A percentile compares a stretch with the other conserved stretches of the same genome.
phyloP scores from a whole-genome alignment of 2,113 vertebrate genomes.

The Illadopsis cleaveri region DNA sequence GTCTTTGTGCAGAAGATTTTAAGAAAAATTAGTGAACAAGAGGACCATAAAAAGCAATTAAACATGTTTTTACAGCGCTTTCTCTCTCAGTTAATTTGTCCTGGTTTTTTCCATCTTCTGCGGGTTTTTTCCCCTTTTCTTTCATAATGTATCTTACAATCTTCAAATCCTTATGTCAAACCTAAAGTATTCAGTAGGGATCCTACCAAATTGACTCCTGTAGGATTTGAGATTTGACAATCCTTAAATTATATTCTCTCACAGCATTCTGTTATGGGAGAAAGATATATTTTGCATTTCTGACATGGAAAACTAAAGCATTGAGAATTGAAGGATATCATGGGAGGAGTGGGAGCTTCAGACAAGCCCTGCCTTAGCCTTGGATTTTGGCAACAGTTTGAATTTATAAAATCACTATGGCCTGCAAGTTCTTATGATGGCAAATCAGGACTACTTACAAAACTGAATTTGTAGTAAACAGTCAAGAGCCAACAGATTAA shows the following conservation, averaged over 20 bases:
- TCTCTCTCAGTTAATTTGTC: background rate
- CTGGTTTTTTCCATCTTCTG: background rate
- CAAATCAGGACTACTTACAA: background rate
- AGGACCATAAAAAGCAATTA: background rate
- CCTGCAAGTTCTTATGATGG: background rate
- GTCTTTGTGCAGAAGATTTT: background rate
- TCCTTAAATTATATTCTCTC: background rate
- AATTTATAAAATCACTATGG: background rate
- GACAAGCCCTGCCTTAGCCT: background rate
- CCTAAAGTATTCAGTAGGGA: background rate
- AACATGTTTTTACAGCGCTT: background rate
- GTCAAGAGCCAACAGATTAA: background rate
- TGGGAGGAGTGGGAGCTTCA: background rate
- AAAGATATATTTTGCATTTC: background rate
- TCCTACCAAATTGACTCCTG: background rate
- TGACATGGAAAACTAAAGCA: background rate
- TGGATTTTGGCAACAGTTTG: background rate
- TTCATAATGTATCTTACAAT: background rate
- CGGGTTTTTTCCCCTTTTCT: background rate
- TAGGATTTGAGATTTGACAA: background rate
- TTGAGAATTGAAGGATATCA: background rate
- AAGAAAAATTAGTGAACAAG: background rate
- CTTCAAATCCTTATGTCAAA: background rate
- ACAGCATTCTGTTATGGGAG: background rate
- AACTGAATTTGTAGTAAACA: background rate